These are phyloP conservation scores for Phaethornis superciliosus DNA, from an alignment of 2,113 vertebrate genomes.

Conservation along the genomic window DNA sequence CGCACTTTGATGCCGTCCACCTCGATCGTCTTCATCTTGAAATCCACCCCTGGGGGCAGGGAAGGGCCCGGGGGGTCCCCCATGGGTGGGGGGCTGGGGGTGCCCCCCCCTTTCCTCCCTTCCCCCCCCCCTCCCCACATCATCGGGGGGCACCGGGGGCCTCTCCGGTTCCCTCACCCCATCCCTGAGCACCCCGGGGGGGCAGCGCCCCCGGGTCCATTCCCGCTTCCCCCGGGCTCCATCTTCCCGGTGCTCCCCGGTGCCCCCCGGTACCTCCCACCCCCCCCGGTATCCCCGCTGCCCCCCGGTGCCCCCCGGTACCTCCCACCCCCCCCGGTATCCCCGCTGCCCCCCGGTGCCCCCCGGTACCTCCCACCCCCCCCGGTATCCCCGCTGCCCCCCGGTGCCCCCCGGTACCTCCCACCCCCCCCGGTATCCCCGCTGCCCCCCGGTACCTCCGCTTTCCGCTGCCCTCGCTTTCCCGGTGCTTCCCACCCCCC, in stretches of 20 bases:
- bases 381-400: fast-evolving
- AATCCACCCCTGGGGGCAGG: slow-evolving; percentile 51
- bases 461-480: too few species aligned
- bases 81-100: too few species aligned
- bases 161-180: neutral
- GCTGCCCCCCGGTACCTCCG: neutral
- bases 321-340: too few species aligned
- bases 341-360: neutral
- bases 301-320: too few species aligned
- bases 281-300: neutral
- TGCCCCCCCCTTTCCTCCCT: too few species aligned
- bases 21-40: slow-evolving; percentile 87
- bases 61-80: neutral
- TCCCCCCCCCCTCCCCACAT: too few species aligned
- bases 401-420: too few species aligned
- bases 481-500: too few species aligned
- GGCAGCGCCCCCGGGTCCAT: too few species aligned
- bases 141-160: neutral
- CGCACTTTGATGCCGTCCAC: slow-evolving; percentile 84
- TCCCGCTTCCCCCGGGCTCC: too few species aligned
- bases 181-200: neutral
- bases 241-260: neutral
- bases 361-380: neutral
- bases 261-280: neutral
- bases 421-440: too few species aligned